These are phyloP conservation scores for Dynastes tityus DNA, from an alignment of 2,888 invertebrate genomes.

Conservation along the genomic window DNA sequence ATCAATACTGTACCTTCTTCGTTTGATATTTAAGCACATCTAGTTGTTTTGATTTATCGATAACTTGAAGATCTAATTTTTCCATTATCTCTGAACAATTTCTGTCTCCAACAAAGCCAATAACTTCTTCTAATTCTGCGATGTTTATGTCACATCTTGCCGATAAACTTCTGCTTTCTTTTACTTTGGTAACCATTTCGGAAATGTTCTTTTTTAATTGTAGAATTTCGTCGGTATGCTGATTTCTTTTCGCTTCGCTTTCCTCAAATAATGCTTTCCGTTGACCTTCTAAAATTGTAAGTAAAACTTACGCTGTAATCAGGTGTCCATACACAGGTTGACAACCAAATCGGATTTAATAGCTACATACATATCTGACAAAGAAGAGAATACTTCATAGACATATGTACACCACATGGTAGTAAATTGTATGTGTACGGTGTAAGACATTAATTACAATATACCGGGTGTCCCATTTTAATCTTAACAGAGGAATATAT, in stretches of 20 bases:
- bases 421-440: too few species aligned
- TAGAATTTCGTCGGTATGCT: slow-evolving; percentile 80
- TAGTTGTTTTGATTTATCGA: slow-evolving; percentile 81
- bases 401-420: too few species aligned
- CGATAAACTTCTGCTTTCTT: slow-evolving; percentile 71
- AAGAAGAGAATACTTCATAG: too few species aligned
- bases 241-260: slow-evolving; percentile 82
- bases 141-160: slow-evolving; percentile 58
- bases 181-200: slow-evolving; percentile 75
- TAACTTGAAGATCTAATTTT: slow-evolving; percentile 79
- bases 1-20: slow-evolving; percentile 70
- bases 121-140: slow-evolving; percentile 62
- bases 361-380: too few species aligned
- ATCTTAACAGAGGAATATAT: too few species aligned
- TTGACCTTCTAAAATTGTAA: slow-evolving; percentile 80
- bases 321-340: too few species aligned
- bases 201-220: slow-evolving; percentile 84
- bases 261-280: slow-evolving; percentile 88
- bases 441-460: too few species aligned
- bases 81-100: slow-evolving; percentile 72
- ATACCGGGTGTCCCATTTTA: too few species aligned
- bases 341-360: too few species aligned
- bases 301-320: not conserved
- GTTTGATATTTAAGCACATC: slow-evolving; percentile 82
- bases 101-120: slow-evolving; percentile 72